phyloP scores from a whole-genome alignment of 2,888 invertebrate genomes.

The Leptopilina myrica region DNA sequence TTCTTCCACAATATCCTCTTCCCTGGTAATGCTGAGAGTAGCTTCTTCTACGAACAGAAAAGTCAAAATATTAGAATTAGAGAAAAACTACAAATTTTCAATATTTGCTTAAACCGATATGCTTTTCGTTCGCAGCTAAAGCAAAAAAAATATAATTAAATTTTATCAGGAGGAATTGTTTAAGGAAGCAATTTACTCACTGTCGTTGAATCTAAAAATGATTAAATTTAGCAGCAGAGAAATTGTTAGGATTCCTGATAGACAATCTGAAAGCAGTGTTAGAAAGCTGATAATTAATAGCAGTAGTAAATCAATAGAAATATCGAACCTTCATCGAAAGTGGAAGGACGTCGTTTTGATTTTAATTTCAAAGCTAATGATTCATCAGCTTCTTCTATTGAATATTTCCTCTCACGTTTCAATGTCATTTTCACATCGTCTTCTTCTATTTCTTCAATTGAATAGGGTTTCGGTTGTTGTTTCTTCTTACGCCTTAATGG shows the following conservation, averaged over 20 bases:
- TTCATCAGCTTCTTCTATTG: conserved; percentile 79
- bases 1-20: conserved; percentile 82
- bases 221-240: conserved; percentile 45
- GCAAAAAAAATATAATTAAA: conserved; percentile 27
- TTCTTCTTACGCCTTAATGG: conserved; percentile 69
- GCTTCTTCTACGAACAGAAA: conserved; percentile 81
- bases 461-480: conserved; percentile 72
- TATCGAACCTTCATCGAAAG: conserved; percentile 83
- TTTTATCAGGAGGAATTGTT: conserved; percentile 36
- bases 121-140: conserved; percentile 69
- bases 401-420: conserved; percentile 76
- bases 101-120: conserved; percentile 68
- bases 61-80: conserved; percentile 47
- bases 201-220: conserved; percentile 42
- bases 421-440: conserved; percentile 76
- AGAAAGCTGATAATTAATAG: conserved; percentile 38
- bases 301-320: background rate
- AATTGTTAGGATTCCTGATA: conserved; percentile 40
- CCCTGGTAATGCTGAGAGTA: conserved; percentile 84
- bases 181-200: conserved; percentile 61
- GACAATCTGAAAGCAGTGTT: conserved; percentile 61
- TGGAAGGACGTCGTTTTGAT: conserved; percentile 82
- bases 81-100: conserved; percentile 36
- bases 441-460: conserved; percentile 79
- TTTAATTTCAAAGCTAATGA: conserved; percentile 85